These are phyloP conservation scores for Heliangelus exortis DNA, from an alignment of 2,797 vertebrate genomes.

Conservation along the genomic window DNA sequence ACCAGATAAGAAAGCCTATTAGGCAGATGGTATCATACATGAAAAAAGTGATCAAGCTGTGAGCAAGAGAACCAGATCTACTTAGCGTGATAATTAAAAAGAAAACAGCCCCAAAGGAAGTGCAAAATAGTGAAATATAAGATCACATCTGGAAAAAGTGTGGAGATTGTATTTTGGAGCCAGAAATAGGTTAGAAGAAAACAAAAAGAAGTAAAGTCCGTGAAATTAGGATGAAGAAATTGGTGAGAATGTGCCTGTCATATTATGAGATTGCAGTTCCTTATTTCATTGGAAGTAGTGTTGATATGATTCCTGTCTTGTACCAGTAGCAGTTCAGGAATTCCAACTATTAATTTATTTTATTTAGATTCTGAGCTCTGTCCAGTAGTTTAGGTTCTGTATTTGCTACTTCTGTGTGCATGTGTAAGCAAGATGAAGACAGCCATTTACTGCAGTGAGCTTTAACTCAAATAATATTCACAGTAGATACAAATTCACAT, in stretches of 20 bases:
- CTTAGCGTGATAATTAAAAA: constrained; percentile 72
- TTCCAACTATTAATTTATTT: not conserved
- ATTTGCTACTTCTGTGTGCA: not conserved
- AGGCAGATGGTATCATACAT: constrained; percentile 72
- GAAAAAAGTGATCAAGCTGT: constrained; percentile 65
- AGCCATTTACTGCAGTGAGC: not conserved
- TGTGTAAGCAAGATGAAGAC: not conserved
- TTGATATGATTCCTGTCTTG: not conserved
- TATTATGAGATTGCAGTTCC: not conserved
- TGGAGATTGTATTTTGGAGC: constrained; percentile 12
- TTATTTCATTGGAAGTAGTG: not conserved
- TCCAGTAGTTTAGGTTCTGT: not conserved
- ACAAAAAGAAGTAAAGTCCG: not conserved
- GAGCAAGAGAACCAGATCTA: constrained; percentile 61
- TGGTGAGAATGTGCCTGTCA: not conserved
- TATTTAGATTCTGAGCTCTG: not conserved
- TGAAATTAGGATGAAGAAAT: not conserved
- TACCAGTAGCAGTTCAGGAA: not conserved
- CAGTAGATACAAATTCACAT: not conserved
- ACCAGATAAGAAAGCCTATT: constrained; percentile 68
- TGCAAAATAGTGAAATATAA: constrained; percentile 40
- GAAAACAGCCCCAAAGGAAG: constrained; percentile 57
- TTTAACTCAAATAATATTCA: not conserved
- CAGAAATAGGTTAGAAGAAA: not conserved
- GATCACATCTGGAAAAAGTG: constrained; percentile 39